Evolutionary conservation across 2,888 invertebrate species (phyloP).

Genomic region (Stenchaetothrips biformis): DNA sequence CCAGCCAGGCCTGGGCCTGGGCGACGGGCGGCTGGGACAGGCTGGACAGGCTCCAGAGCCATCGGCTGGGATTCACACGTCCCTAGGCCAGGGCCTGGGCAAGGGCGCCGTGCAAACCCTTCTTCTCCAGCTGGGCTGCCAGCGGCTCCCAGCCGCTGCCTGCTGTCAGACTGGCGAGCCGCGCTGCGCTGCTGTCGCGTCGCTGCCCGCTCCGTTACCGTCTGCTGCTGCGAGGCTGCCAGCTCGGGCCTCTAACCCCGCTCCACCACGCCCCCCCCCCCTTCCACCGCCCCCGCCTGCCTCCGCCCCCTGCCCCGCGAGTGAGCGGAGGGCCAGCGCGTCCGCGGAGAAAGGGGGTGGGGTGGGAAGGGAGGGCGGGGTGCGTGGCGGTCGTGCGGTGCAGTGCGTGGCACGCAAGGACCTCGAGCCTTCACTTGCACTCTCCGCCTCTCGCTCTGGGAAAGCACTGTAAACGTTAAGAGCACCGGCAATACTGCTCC

Average conservation of each 20-base stretch:
- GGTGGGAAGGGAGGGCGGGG: background rate
- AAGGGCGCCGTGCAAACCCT: background rate
- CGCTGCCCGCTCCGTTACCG: background rate
- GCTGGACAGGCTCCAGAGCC: too few species aligned
- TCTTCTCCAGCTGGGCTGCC: constrained; percentile 16
- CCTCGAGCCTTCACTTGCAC: background rate
- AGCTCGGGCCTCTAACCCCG: background rate
- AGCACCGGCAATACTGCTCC: too few species aligned
- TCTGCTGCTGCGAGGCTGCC: background rate
- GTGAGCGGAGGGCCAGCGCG: background rate
- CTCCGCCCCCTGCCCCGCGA: background rate
- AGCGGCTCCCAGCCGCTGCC: background rate
- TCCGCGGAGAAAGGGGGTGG: background rate
- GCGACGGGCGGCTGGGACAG: too few species aligned
- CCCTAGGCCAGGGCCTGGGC: background rate
- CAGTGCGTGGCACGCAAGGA: background rate
- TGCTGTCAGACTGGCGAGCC: background rate
- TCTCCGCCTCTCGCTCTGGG: background rate
- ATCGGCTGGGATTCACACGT: too few species aligned
- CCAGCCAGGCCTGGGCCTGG: background rate
- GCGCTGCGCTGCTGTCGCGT: background rate
- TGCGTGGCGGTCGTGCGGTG: too few species aligned
- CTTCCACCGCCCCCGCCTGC: background rate
- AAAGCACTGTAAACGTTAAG: too few species aligned
- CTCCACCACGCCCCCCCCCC: constrained; percentile 7